Percentiles rank a stretch among this genome's conserved stretches.
phyloP scores from a whole-genome alignment of 2,113 vertebrate genomes.

The Natator depressus region DNA sequence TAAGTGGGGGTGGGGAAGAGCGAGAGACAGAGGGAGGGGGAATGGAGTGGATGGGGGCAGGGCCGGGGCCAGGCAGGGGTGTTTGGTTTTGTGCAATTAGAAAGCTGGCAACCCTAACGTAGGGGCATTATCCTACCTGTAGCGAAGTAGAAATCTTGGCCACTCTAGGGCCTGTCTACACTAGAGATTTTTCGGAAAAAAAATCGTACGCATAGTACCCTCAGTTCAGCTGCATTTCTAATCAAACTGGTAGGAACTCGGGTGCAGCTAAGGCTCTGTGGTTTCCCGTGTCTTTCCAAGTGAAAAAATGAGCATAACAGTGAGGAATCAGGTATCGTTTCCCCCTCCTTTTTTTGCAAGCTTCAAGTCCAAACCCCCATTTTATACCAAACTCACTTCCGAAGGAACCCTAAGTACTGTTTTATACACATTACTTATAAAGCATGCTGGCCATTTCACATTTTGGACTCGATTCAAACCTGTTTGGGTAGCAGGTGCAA shows the following conservation, averaged over 20 bases:
- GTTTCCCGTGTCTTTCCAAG: background rate
- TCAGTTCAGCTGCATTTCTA: background rate
- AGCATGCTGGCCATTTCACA: background rate
- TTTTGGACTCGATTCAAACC: background rate
- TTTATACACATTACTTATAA: background rate
- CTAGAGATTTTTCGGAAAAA: background rate
- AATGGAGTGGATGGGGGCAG: too few species aligned
- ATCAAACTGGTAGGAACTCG: background rate
- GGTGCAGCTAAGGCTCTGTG: background rate
- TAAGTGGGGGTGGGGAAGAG: too few species aligned
- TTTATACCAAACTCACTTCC: background rate
- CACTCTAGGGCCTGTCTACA: background rate
- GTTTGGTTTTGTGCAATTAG: too few species aligned
- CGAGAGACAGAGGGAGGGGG: too few species aligned
- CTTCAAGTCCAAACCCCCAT: background rate
- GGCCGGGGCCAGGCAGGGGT: too few species aligned
- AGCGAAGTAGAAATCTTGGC: background rate
- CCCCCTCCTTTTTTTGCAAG: background rate
- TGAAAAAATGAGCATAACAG: background rate
- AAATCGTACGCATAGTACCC: background rate
- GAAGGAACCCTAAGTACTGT: background rate
- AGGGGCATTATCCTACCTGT: too few species aligned
- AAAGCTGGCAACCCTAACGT: too few species aligned
- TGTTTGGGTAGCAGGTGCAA: background rate
- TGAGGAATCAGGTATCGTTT: background rate